These are phyloP conservation scores for Pseudachorutes palmiensis DNA, from an alignment of 1,140 invertebrate species.

Conservation along the genomic window DNA sequence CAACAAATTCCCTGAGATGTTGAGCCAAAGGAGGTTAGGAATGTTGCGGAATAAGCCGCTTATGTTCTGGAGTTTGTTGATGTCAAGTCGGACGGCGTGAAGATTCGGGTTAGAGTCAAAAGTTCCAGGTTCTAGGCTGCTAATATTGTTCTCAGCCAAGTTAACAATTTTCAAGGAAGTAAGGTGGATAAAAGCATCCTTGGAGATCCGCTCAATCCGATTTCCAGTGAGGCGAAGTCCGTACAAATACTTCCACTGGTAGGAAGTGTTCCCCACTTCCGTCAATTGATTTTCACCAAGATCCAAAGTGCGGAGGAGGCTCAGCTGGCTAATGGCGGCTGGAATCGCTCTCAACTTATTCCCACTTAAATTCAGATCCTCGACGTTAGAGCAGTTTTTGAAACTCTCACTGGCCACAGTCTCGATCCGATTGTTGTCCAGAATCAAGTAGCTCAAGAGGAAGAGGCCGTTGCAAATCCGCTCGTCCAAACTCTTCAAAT, in stretches of 20 bases:
- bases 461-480: constrained; percentile 42
- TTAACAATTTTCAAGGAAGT: constrained; percentile 76
- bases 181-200: constrained; percentile 74
- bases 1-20: constrained; percentile 81
- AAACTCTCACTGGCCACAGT: constrained; percentile 69
- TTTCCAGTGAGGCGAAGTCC: constrained; percentile 79
- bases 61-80: constrained; percentile 77
- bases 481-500: constrained; percentile 57
- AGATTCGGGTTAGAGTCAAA: constrained; percentile 76
- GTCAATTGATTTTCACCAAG: constrained; percentile 80
- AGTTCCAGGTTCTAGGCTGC: constrained; percentile 70
- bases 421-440: constrained; percentile 74
- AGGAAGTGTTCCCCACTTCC: constrained; percentile 69
- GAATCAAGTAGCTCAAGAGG: constrained; percentile 53
- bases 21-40: constrained; percentile 79
- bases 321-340: constrained; percentile 68
- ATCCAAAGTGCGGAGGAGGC: constrained; percentile 73
- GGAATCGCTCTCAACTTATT: constrained; percentile 77
- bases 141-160: constrained; percentile 76
- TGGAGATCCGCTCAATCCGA: constrained; percentile 72
- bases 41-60: constrained; percentile 74
- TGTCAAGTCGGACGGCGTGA: constrained; percentile 76
- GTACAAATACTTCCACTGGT: constrained; percentile 67
- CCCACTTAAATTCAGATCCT: constrained; percentile 79
- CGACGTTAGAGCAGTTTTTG: constrained; percentile 70